Evolutionary conservation across 2,113 vertebrate species (phyloP).

Genomic region (Corvus hawaiiensis): DNA sequence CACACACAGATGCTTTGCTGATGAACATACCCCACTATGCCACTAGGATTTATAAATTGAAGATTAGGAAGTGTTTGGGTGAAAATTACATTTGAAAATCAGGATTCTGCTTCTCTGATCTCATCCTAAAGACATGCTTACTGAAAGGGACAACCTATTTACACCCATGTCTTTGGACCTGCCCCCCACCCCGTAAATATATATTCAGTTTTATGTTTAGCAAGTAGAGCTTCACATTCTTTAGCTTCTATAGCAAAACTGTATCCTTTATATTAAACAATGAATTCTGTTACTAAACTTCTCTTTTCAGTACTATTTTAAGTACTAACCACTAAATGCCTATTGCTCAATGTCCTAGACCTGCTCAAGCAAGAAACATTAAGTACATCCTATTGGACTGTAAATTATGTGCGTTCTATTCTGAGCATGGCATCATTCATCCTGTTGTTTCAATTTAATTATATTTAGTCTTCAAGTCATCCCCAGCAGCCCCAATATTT

Average conservation of each 20-base stretch:
- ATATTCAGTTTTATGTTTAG: background rate
- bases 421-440: constrained; percentile 19
- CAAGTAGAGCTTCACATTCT: background rate
- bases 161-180: background rate
- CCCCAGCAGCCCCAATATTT: constrained; percentile 17
- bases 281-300: background rate
- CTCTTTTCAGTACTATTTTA: background rate
- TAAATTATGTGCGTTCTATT: constrained; percentile 12
- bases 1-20: background rate
- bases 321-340: background rate
- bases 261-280: background rate
- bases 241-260: background rate
- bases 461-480: constrained; percentile 28
- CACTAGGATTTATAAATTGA: background rate
- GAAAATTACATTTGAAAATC: background rate
- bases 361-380: background rate
- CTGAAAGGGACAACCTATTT: background rate
- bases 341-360: background rate
- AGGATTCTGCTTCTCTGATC: background rate
- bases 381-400: background rate
- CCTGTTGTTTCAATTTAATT: constrained; percentile 30
- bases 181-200: background rate
- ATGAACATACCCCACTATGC: background rate
- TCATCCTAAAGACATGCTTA: background rate
- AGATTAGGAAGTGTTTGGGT: background rate